Evolutionary conservation across 2,888 invertebrate genomes (phyloP), one percentile per base, ranked within the genome.

Genomic region (Sepioteuthis lessoniana): DNA sequence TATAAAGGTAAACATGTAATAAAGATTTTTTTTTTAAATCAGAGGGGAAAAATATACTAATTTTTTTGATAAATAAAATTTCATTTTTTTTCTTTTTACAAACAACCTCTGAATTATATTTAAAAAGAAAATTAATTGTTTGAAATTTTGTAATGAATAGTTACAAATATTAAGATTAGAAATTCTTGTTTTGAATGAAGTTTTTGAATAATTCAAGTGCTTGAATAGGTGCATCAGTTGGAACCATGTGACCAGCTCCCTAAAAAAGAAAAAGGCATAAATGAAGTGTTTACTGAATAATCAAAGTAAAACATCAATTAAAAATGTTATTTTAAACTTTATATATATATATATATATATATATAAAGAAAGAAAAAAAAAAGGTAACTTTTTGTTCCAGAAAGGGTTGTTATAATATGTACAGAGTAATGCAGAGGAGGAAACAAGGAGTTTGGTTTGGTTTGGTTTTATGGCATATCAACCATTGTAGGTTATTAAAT

Each of bases 201-300:
- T 95, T 95, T 25, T 94, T 95, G 94, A 97, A 97, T 97, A 97
- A 96, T 55, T 96, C 95, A 92, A 97, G 95, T 7, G 97, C 97
- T 94, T 96, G 96, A 10, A 95, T 95, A 50, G 97, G 97, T 94
- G 96, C 96, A 95, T 97, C 97, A 94, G 96, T 96, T 1, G 97
- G 97, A 10, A 97, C 97, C 97, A 97, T 97, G 95, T 97, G 97
- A 94, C 97, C 97, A 94, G 97, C 96, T 76, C 97, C 97, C 96
- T 93, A 93, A 37, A 60, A n/a, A 55, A 37, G 95, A 5, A 96
- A 94, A 91, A 93, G 76, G 31, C n/a, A n/a, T n/a, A 94, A 37
- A 94, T 25, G 13, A n/a, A 10, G 31, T 28, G 13, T n/a, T 76
- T 76, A 0, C 16, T 4, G 3, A 2, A 76, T 10, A 90, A 46